Evolutionary conservation across 2,113 vertebrate genomes (phyloP), one percentile per base, ranked within the genome.

Genomic region (Danionella cerebrum): DNA sequence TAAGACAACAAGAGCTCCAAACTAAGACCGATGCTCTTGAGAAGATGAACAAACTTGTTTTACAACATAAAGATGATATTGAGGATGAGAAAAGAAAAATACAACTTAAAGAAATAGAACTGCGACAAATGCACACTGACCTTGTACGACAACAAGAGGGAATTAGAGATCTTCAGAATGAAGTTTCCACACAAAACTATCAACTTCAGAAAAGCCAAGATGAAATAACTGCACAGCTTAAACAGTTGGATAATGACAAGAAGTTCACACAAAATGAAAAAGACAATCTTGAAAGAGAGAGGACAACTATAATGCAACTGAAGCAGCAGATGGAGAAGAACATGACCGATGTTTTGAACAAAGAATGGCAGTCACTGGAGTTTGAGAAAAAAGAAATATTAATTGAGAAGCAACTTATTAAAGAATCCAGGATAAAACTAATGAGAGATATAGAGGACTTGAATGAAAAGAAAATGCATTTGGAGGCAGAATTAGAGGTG

Each of bases 81-180:
- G 54, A 74, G 10, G 41, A 51, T 19, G 67, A 78, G 22, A 73
- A 42, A 9, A 66, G 70, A 5, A 31, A 81, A 69, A 74, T 79
- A 9, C 60, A 22, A 8, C 12, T 18, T 6, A 62, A 39, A 51
- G 27, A 60, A 35, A 31, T 13, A 29, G 36, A 39, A 6, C 31
- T 75, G 35, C 24, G 75, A 10, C 58, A 67, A 68, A 54, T 83
- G 12, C 50, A 73, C 21, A 33, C 66, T 42, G 71, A 77, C 7
- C 13, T 64, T 13, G 29, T 44, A n/a, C 54, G 21, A 64, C 48
- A 70, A 45, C 58, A 64, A 35, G 25, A 53, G 14, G 39, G 54
- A 4, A 55, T 35, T 16, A 35, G 45, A 29, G 18, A 54, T 18
- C 29, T 67, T 9, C 38, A 67, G 18, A 33, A 55, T 11, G 31